These are phyloP conservation scores for Myxocyprinus asiaticus DNA, from an alignment of 2,113 vertebrate genomes.

Conservation along the genomic window DNA sequence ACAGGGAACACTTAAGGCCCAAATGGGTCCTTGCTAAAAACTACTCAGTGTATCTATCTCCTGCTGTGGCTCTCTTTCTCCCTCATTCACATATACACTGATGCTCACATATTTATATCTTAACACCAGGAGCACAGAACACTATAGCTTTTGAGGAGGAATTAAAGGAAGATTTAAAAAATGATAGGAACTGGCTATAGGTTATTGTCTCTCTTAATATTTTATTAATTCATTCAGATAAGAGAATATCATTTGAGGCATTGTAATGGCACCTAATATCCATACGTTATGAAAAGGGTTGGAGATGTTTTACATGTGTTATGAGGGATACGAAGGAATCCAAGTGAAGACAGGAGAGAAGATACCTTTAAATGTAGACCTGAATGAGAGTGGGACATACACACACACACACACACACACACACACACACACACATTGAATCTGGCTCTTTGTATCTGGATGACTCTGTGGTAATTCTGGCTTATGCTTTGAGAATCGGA, in stretches of 20 bases:
- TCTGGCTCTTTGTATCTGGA: constrained; percentile 22
- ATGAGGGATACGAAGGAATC: not conserved
- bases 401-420: not conserved
- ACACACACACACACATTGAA: not conserved
- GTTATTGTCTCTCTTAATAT: constrained; percentile 14
- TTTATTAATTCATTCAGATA: constrained; percentile 34
- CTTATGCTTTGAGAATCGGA: not conserved
- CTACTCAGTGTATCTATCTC: constrained; percentile 50
- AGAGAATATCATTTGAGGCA: constrained; percentile 4
- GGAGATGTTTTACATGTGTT: not conserved
- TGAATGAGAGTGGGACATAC: not conserved
- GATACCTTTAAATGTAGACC: constrained; percentile 12
- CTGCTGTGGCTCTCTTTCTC: constrained; percentile 33
- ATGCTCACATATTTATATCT: constrained; percentile 18
- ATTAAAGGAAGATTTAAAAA: constrained; percentile 36
- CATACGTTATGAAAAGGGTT: constrained; percentile 29
- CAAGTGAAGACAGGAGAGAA: not conserved
- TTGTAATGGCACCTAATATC: constrained; percentile 18
- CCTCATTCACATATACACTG: not conserved
- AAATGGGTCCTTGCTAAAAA: constrained; percentile 43
- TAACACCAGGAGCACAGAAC: constrained; percentile 16
- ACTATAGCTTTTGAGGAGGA: constrained; percentile 27
- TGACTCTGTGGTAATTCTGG: constrained; percentile 28
- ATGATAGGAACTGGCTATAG: constrained; percentile 13
- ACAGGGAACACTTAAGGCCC: constrained; percentile 53